These are phyloP conservation scores for Heliconius congener DNA, from an alignment of 1,140 invertebrate genomes.

Conservation along the genomic window DNA sequence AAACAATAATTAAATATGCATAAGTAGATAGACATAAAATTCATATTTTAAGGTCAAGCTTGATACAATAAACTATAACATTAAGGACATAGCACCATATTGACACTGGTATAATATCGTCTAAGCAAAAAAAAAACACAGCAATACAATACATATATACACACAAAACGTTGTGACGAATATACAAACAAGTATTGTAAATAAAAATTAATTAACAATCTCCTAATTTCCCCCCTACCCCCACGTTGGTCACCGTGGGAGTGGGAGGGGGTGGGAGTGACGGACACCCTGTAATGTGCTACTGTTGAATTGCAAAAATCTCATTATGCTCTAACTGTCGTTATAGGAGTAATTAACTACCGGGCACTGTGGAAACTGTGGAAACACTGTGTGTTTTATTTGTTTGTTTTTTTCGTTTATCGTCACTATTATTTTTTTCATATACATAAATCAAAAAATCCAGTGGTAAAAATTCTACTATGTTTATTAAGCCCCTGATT, in stretches of 20 bases:
- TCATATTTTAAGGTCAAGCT: no score
- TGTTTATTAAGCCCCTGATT: background rate
- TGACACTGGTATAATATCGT: background rate
- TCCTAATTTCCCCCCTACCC: slow-evolving; percentile 55
- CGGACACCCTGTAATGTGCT: slow-evolving; percentile 74
- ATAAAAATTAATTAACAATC: slow-evolving; percentile 64
- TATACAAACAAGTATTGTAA: slow-evolving; percentile 32
- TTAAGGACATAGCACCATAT: background rate
- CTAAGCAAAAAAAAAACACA: background rate
- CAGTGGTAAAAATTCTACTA: no score
- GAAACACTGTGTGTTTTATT: background rate
- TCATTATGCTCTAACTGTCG: slow-evolving; percentile 80
- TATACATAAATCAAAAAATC: no score
- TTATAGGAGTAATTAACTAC: slow-evolving; percentile 79
- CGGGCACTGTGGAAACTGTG: slow-evolving; percentile 39
- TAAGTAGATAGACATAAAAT: no score
- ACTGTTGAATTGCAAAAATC: slow-evolving; percentile 80
- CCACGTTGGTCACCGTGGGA: slow-evolving; percentile 40
- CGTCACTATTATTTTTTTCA: background rate
- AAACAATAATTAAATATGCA: no score
- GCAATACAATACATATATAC: background rate
- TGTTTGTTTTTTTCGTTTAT: background rate
- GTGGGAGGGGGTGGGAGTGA: slow-evolving; percentile 48
- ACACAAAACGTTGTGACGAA: slow-evolving; percentile 1
- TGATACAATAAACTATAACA: no score